Evolutionary conservation across 2,113 vertebrate species (phyloP).

Genomic region (Bungarus multicinctus): DNA sequence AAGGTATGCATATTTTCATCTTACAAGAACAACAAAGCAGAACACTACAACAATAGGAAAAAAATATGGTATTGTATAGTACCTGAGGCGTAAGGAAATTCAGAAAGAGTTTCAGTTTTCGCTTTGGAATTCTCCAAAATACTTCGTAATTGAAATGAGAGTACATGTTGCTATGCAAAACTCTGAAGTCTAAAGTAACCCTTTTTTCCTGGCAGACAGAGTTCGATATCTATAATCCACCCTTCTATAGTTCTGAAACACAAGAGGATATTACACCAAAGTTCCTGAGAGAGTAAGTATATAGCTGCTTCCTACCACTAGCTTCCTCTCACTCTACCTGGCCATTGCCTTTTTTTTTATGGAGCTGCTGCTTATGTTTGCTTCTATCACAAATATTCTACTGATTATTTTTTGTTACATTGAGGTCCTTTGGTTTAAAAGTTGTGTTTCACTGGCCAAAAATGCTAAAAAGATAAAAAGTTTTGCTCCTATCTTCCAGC

Average conservation of each 20-base stretch:
- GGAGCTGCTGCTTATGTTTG: background rate
- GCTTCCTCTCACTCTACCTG: background rate
- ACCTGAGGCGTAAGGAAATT: background rate
- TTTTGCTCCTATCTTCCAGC: slow-evolving; percentile 40
- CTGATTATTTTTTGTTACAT: background rate
- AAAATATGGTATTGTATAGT: background rate
- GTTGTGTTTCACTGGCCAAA: background rate
- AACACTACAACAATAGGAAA: background rate
- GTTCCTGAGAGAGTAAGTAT: slow-evolving; percentile 67
- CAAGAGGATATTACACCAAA: slow-evolving; percentile 56
- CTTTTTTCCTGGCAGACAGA: slow-evolving; percentile 67
- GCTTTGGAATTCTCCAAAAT: background rate
- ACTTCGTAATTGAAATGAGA: background rate
- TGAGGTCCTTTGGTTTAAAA: background rate
- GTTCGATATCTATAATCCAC: slow-evolving; percentile 78
- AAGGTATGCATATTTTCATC: background rate
- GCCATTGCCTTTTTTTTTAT: background rate
- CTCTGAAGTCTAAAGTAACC: background rate
- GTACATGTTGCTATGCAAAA: background rate
- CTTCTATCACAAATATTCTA: background rate
- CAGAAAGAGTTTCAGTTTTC: background rate
- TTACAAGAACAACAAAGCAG: background rate
- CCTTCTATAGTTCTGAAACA: slow-evolving; percentile 62
- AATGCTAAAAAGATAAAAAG: background rate
- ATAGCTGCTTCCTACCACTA: rapidly evolving